Evolutionary conservation across 2,888 invertebrate species (phyloP).

Genomic region (Tryphoninae sp.): DNA sequence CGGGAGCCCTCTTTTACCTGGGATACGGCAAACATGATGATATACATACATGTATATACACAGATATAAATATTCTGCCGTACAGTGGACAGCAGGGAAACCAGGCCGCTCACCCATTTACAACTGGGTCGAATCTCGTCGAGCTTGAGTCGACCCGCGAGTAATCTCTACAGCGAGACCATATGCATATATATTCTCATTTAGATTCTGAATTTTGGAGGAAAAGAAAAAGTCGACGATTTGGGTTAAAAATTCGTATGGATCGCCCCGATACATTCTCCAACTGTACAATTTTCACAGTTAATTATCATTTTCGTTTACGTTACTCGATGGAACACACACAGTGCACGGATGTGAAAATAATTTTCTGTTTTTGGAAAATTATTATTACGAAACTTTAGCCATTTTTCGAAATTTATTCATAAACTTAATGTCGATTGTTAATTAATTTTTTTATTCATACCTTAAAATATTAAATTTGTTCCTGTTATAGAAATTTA

Average conservation of each 20-base stretch:
- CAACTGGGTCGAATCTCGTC: slow-evolving; percentile 76
- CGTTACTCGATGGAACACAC: neutral
- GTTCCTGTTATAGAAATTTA: too few relatives aligned
- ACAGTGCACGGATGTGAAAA: neutral
- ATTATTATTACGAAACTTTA: too few relatives aligned
- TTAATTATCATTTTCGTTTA: neutral
- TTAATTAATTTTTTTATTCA: too few relatives aligned
- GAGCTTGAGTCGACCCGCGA: slow-evolving; percentile 39
- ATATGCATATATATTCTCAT: slow-evolving; percentile 38
- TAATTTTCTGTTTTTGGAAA: too few relatives aligned
- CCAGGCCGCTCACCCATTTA: slow-evolving; percentile 79
- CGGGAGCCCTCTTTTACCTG: slow-evolving; percentile 67
- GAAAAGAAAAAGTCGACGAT: slow-evolving; percentile 20
- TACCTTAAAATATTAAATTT: too few relatives aligned
- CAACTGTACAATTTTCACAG: slow-evolving; percentile 17
- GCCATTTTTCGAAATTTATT: too few relatives aligned
- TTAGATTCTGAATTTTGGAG: neutral
- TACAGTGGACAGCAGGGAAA: slow-evolving; percentile 65
- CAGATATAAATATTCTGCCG: neutral
- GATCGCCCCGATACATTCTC: slow-evolving; percentile 30
- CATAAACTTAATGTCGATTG: too few relatives aligned
- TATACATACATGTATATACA: slow-evolving; percentile 16
- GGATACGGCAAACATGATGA: slow-evolving; percentile 33
- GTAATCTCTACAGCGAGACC: slow-evolving; percentile 13
- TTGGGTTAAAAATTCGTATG: slow-evolving; percentile 12